Evolutionary conservation across 2,888 invertebrate genomes (phyloP).

Genomic region (Nephrotoma guestfalica): DNA sequence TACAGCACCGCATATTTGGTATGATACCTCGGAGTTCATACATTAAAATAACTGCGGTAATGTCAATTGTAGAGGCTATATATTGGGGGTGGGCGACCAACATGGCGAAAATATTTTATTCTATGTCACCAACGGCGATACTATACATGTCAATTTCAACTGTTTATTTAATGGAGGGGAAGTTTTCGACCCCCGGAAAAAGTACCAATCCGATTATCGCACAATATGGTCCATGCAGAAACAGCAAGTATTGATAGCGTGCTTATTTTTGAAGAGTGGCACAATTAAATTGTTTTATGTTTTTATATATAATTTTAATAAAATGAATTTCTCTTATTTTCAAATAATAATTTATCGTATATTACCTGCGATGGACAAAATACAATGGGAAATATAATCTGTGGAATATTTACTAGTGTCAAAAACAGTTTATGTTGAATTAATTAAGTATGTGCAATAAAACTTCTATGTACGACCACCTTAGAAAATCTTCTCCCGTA

Average conservation of each 20-base stretch:
- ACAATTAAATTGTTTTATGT: neutral
- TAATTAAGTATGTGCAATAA: no score
- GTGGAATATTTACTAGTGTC: no score
- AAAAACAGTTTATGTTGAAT: no score
- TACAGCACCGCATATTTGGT: constrained; percentile 84
- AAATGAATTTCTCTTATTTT: no score
- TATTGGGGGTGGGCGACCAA: constrained; percentile 77
- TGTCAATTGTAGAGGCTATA: constrained; percentile 64
- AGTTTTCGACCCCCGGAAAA: constrained; percentile 73
- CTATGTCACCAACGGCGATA: constrained; percentile 83
- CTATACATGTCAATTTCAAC: constrained; percentile 96
- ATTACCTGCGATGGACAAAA: no score
- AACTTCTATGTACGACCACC: no score
- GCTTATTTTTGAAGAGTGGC: constrained; percentile 51
- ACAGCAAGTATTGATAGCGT: constrained; percentile 81
- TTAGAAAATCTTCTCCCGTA: no score
- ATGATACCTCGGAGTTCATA: constrained; percentile 81
- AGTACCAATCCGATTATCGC: constrained; percentile 88
- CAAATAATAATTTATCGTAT: no score
- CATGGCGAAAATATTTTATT: constrained; percentile 93
- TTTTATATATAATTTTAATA: neutral
- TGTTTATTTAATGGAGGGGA: constrained; percentile 87
- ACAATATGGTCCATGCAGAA: constrained; percentile 92
- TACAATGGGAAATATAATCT: no score
- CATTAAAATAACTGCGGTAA: constrained; percentile 86